Evolutionary conservation across 2,113 vertebrate species (phyloP), one percentile per base, ranked within the genome.

Genomic region (Malurus melanocephalus): DNA sequence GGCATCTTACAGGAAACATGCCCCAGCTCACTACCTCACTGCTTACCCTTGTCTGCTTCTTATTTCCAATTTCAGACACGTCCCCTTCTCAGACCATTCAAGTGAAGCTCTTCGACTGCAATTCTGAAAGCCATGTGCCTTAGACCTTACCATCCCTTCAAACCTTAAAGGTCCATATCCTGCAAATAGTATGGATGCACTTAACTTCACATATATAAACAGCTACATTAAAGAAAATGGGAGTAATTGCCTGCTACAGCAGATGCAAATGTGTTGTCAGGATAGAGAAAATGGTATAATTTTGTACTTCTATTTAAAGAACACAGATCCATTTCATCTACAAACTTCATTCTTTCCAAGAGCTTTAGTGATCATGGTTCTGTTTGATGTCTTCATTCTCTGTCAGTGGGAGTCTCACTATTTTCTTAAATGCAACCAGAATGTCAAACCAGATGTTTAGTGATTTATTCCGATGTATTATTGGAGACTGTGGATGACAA

Each of bases 401-500:
- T 85, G 57, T 91, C 93, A 92, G 92, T 87, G 86, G 80, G 73
- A 89, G 83, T 79, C 80, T 95, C 0, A 1, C 77, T 75, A 76
- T 93, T 94, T 91, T 76, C 88, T 93, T 94, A 90, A 96, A 92
- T 76, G 90, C 59, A 90, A 91, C 59, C 83, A 84, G 83, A 93
- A 93, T 88, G 86, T 78, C 90, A 95, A 93, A 89, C 68, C 91
- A 95, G 94, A 96, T 96, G 93, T 96, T 93, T 90, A 62, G 67
- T 87, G 86, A 95, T 94, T 93, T 96, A 93, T 90, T 92, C 78
- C 81, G 83, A 91, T 86, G 57, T 72, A 89, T 87, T 84, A 91
- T 46, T 90, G 86, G 80, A 68, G 75, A 81, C 24, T 33, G 43
- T 72, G 80, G 43, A 91, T 84, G 62, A 85, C 85, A 93, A 88